Percentiles rank a stretch among this genome's conserved stretches.
phyloP scores from a whole-genome alignment of 2,113 vertebrate species.

The Lucifuga dentata region DNA sequence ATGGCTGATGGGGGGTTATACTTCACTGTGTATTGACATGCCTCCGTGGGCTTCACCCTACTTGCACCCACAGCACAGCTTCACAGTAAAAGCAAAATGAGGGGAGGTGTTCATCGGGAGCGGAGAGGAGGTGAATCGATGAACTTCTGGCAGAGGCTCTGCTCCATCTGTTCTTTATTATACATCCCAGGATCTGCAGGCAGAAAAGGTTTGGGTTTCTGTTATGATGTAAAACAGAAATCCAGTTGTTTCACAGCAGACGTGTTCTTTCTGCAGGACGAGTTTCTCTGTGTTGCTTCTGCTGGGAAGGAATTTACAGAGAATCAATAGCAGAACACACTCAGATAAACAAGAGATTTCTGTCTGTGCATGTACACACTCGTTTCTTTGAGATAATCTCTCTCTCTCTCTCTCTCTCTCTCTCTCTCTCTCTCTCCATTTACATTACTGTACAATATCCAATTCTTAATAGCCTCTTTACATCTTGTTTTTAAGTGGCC shows the following conservation, averaged over 20 bases:
- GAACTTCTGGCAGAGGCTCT: slow-evolving; percentile 44
- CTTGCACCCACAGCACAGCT: neutral
- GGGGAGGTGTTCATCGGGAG: slow-evolving; percentile 56
- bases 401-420: neutral
- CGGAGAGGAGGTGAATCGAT: slow-evolving; percentile 61
- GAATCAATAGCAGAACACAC: slow-evolving; percentile 39
- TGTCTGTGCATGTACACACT: neutral
- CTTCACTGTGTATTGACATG: slow-evolving; percentile 1
- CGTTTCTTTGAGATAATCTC: neutral
- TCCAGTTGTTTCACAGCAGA: slow-evolving; percentile 16
- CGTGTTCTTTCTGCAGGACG: neutral
- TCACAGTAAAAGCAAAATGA: slow-evolving; percentile 51
- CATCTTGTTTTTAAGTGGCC: too few relatives aligned
- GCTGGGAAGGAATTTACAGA: slow-evolving; percentile 10
- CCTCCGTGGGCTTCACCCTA: neutral
- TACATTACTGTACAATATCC: too few relatives aligned
- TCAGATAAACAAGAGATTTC: slow-evolving; percentile 9
- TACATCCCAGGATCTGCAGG: slow-evolving; percentile 14
- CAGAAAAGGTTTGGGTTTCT: slow-evolving; percentile 37
- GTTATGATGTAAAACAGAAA: slow-evolving; percentile 23
- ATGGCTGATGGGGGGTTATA: neutral
- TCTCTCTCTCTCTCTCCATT: too few relatives aligned
- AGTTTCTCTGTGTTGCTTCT: slow-evolving; percentile 26
- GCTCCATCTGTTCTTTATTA: slow-evolving; percentile 48
- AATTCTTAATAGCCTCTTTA: too few relatives aligned